phyloP scores from a whole-genome alignment of 2,113 vertebrate genomes.

The Nesogale talazaci region DNA sequence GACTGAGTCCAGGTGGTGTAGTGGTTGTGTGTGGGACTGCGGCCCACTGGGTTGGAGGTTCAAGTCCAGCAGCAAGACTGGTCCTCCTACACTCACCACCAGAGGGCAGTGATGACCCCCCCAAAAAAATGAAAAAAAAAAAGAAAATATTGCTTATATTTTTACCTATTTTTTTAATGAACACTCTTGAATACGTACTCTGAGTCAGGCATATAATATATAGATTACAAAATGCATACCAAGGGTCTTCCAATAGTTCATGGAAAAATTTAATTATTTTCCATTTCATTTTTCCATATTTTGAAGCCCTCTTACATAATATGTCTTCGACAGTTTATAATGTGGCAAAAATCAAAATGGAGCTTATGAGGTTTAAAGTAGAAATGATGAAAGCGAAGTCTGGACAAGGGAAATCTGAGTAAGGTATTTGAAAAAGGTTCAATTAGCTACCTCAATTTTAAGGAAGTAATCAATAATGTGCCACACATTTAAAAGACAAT shows the following conservation, averaged over 20 bases:
- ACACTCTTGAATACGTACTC: neutral
- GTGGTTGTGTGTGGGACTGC: too few species aligned
- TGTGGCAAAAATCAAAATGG: neutral
- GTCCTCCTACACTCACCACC: too few species aligned
- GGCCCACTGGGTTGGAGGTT: too few species aligned
- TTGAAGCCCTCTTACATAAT: neutral
- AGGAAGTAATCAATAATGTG: neutral
- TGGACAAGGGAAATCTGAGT: neutral
- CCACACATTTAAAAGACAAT: neutral
- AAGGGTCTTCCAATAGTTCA: too few species aligned
- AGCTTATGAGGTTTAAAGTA: neutral
- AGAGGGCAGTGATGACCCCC: too few species aligned
- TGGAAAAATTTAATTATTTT: too few species aligned
- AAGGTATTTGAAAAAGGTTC: neutral
- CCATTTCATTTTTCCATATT: too few species aligned
- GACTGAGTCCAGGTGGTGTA: too few species aligned
- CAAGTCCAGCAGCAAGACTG: too few species aligned
- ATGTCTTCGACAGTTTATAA: neutral
- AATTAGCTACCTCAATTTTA: neutral
- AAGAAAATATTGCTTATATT: neutral
- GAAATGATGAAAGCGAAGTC: neutral
- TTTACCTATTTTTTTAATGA: conserved; percentile 8
- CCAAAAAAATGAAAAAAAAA: too few species aligned
- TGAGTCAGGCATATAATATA: neutral
- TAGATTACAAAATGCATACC: neutral